Evolutionary conservation across 2,797 vertebrate species (phyloP).

Genomic region (Crenichthys baileyi): DNA sequence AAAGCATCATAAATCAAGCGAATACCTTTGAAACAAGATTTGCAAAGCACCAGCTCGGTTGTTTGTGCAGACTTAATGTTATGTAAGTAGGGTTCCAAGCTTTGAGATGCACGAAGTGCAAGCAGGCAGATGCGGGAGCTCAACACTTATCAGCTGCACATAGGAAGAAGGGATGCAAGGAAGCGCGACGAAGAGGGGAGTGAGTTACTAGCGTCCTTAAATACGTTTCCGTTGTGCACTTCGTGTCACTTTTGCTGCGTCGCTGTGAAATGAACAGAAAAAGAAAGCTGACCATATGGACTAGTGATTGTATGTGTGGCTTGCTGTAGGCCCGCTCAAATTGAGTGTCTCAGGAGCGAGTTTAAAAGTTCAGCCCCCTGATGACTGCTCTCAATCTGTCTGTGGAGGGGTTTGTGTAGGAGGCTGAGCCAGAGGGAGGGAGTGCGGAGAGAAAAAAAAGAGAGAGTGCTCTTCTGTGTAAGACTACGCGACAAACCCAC

Average conservation of each 20-base stretch:
- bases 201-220: conserved; percentile 8
- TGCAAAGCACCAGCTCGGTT: conserved; percentile 54
- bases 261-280: conserved; percentile 27
- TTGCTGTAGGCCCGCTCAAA: conserved; percentile 48
- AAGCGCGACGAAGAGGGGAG: neutral
- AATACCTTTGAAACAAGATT: conserved; percentile 73
- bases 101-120: conserved; percentile 50
- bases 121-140: conserved; percentile 40
- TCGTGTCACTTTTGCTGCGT: conserved; percentile 23
- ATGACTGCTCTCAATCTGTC: conserved; percentile 82
- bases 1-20: conserved; percentile 61
- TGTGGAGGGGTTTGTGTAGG: conserved; percentile 63
- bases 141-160: conserved; percentile 53
- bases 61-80: conserved; percentile 62
- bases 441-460: neutral
- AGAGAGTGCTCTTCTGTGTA: conserved; percentile 49
- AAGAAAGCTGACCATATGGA: conserved; percentile 36
- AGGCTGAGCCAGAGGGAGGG: conserved; percentile 59
- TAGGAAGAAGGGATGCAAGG: conserved; percentile 30
- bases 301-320: conserved; percentile 34
- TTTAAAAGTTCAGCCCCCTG: conserved; percentile 79
- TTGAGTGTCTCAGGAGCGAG: conserved; percentile 54
- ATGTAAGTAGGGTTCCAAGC: conserved; percentile 51
- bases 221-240: conserved; percentile 28
- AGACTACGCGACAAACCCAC: conserved; percentile 62